These are phyloP conservation scores for Lophochroa leadbeateri DNA, from an alignment of 2,113 vertebrate species.

Conservation along the genomic window DNA sequence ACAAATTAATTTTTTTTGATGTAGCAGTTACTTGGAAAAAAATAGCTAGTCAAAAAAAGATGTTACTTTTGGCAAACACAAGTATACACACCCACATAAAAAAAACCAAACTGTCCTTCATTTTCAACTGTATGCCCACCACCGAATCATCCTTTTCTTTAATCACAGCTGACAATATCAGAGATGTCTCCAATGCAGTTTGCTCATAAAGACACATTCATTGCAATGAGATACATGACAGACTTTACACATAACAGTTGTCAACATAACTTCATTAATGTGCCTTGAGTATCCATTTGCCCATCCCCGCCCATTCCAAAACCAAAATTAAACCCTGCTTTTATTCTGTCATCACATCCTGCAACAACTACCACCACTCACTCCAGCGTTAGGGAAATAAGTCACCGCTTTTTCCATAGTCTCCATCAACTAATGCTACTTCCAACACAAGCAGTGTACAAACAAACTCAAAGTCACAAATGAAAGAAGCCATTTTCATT, in stretches of 20 bases:
- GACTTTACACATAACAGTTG: slow-evolving; percentile 61
- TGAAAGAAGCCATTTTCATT: slow-evolving; percentile 27
- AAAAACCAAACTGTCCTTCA: neutral
- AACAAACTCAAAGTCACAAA: slow-evolving; percentile 10
- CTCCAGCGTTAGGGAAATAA: slow-evolving; percentile 41
- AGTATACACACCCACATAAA: neutral
- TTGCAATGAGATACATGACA: slow-evolving; percentile 44
- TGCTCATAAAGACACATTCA: slow-evolving; percentile 39
- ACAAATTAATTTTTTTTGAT: neutral
- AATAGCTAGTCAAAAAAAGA: slow-evolving; percentile 5
- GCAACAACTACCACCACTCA: slow-evolving; percentile 39
- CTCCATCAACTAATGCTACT: neutral
- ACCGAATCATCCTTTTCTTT: slow-evolving; percentile 5
- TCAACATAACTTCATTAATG: slow-evolving; percentile 62
- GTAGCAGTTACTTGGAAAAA: neutral
- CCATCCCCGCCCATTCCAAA: slow-evolving; percentile 16
- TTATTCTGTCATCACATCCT: slow-evolving; percentile 49
- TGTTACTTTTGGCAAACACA: neutral
- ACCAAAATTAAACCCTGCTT: slow-evolving; percentile 2
- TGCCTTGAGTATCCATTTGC: slow-evolving; percentile 30
- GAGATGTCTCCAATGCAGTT: slow-evolving; percentile 18
- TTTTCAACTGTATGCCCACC: slow-evolving; percentile 20
- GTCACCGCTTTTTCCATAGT: neutral
- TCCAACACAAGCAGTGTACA: slow-evolving; percentile 16
- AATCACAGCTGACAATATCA: slow-evolving; percentile 47